Conservation (phyloP, 2,113 vertebrate species). For the Chloebia gouldiae region DNA sequence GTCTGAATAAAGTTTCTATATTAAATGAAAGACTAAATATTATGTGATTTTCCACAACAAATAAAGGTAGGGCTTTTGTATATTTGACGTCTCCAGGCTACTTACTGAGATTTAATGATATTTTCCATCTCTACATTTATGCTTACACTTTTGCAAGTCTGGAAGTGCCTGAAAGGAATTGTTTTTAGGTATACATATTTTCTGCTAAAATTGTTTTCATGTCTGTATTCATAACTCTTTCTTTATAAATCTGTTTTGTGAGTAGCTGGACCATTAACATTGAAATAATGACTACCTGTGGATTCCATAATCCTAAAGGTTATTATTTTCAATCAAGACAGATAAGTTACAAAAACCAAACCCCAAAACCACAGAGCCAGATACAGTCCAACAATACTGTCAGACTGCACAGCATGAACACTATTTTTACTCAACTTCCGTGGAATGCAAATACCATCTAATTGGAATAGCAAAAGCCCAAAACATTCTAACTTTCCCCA, state of each 20-base stretch:
- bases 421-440: background rate
- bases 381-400: background rate
- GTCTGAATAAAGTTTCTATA: background rate
- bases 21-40: background rate
- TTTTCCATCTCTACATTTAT: background rate
- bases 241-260: background rate
- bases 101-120: background rate
- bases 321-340: background rate
- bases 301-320: background rate
- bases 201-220: background rate
- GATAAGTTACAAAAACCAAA: background rate
- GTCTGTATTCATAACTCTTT: background rate
- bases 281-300: background rate
- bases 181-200: background rate
- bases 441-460: background rate
- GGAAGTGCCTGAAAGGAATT: constrained; percentile 6
- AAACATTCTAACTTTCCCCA: background rate
- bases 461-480: background rate
- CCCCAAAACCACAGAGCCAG: background rate
- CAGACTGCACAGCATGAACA: background rate
- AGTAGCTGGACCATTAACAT: background rate
- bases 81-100: background rate
- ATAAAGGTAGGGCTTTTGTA: background rate
- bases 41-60: constrained; percentile 14
- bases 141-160: constrained; percentile 21